Conservation (phyloP, 2,797 vertebrate species). For the Siniperca obscura region DNA sequence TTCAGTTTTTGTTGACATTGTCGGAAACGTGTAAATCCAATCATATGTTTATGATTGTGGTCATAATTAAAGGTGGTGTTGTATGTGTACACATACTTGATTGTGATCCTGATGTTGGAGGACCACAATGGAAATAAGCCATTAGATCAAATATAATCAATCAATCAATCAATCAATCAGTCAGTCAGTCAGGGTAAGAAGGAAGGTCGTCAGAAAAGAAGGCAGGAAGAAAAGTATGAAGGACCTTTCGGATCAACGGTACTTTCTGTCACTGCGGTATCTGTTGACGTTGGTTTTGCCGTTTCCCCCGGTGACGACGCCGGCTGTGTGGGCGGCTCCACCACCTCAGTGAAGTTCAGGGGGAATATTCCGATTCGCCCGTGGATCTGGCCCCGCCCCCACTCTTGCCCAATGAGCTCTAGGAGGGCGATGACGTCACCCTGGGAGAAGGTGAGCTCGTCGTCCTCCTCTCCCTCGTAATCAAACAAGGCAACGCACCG, state of each 20-base stretch:
- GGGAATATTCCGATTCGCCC: conserved; percentile 90
- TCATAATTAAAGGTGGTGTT: no score
- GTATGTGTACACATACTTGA: no score
- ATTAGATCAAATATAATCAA: neutral
- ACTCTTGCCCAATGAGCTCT: conserved; percentile 90
- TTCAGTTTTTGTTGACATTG: no score
- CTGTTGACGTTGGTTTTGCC: accelerated
- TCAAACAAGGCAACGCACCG: conserved; percentile 90
- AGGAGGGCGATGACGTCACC: conserved; percentile 90
- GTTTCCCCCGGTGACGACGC: conserved; percentile 17
- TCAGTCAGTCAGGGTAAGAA: no score
- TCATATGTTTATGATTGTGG: no score
- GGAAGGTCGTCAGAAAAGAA: no score
- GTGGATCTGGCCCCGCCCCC: conserved; percentile 91
- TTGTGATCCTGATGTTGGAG: neutral
- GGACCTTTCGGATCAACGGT: conserved; percentile 14
- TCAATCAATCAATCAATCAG: neutral
- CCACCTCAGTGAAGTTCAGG: conserved; percentile 88
- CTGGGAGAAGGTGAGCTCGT: conserved; percentile 93
- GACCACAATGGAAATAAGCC: neutral
- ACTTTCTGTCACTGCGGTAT: accelerated
- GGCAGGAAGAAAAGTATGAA: neutral
- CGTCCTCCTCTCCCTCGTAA: conserved; percentile 90
- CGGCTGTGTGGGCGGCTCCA: conserved; percentile 82
- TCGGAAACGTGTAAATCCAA: no score